Conservation (phyloP, 2,888 invertebrate genomes). For the Miltochrista miniata region DNA sequence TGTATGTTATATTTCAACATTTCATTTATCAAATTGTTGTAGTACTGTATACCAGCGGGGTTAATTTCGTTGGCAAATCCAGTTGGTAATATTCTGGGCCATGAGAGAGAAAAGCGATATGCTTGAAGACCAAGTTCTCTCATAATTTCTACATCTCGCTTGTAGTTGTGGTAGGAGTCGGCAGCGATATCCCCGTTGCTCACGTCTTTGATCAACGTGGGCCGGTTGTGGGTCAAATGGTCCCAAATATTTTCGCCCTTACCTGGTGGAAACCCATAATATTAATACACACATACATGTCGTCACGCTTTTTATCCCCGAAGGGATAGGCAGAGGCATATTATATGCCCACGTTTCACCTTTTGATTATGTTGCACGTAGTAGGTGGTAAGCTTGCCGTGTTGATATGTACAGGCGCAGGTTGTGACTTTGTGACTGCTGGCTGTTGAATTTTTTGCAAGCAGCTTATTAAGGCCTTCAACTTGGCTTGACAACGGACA, state of each 20-base stretch:
- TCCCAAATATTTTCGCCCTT: conserved; percentile 60
- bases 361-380: too few species aligned
- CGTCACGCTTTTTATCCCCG: too few species aligned
- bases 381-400: too few species aligned
- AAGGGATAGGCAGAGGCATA: too few species aligned
- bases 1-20: conserved; percentile 83
- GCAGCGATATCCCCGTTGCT: conserved; percentile 83
- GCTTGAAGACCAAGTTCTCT: conserved; percentile 67
- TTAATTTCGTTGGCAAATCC: conserved; percentile 80
- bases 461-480: too few species aligned
- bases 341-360: too few species aligned
- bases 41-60: conserved; percentile 84
- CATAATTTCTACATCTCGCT: conserved; percentile 76
- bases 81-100: conserved; percentile 85
- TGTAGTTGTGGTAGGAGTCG: conserved; percentile 84
- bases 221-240: conserved; percentile 45
- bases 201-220: conserved; percentile 38
- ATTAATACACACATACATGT: too few species aligned
- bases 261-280: conserved; percentile 38
- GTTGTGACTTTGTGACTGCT: too few species aligned
- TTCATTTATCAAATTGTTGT: conserved; percentile 85
- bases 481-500: too few species aligned
- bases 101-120: conserved; percentile 83
- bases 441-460: too few species aligned
- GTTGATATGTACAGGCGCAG: too few species aligned